Base-by-base conservation (phyloP, 1,140 invertebrate genomes). In the Coenobita brevimanus region DNA sequence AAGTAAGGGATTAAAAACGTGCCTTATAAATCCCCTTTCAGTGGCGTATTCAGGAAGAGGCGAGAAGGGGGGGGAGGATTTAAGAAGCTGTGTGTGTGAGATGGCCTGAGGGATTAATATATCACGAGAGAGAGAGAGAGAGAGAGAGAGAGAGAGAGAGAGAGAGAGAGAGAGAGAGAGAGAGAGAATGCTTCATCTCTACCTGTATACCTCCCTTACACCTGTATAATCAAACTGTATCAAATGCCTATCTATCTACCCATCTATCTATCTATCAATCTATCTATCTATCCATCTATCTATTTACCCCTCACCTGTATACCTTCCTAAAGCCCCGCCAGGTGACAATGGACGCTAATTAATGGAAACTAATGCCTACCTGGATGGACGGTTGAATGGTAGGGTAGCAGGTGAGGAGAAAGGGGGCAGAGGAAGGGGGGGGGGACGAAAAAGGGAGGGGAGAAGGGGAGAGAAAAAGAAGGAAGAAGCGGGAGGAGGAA, bases 291-390 rank as follows among this genome's bases (percentile, higher is more conserved):
- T 57, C 10, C 30, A 67, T 8, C 21, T 8, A 8, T 6, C 64
- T 8, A 8, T 8, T 67, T n/a, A 8, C 46, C 46, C 17, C 46
- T 8, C 46, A 50, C 46, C 50, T 21, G n/a, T 24, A 41, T 69
- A 62, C 46, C 50, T 21, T n/a, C 38, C 60, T 69, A 62, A 69
- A 30, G 30, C 30, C 36, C 13, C n/a, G n/a, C 30, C 41, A 30
- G 41, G 0, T 57, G 85, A 80, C 85, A 87, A 81, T 87, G n/a
- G 76, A 3, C 54, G 60, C 76, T 81, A 87, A 87, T 87, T 87
- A 81, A 80, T 81, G 75, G 85, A 80, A 81, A 87, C 41, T 87
- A 87, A 87, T 87, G 57, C 85, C 71, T 64, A 71, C 54, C n/a
- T 41, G n/a, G 46, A 73, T 57, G 41, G 85, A 87, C 76, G 80